phyloP scores from a whole-genome alignment of 2,113 vertebrate genomes.

The Oncorhynchus tshawytscha region DNA sequence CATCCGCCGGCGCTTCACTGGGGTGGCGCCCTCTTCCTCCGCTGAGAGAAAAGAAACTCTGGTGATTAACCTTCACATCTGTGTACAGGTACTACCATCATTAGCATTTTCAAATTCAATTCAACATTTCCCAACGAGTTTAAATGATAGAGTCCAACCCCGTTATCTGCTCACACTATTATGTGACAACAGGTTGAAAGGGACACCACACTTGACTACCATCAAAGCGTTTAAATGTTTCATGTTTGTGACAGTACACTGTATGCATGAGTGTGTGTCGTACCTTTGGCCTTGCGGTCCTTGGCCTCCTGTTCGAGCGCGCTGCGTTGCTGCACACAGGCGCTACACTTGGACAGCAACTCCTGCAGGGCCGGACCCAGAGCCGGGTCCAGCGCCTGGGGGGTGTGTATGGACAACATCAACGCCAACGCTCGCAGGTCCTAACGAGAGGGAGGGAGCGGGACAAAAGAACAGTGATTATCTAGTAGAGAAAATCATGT shows the following conservation, averaged over 20 bases:
- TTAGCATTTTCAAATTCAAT: too few relatives aligned
- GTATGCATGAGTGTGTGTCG: not conserved
- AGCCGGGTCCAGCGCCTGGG: constrained; percentile 86
- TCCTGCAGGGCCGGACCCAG: constrained; percentile 92
- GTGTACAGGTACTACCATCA: too few relatives aligned
- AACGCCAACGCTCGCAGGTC: constrained; percentile 91
- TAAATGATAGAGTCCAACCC: too few relatives aligned
- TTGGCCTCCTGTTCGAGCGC: constrained; percentile 91
- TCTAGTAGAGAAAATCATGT: not conserved
- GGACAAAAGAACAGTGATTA: not conserved
- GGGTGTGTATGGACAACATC: constrained; percentile 91
- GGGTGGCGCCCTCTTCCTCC: constrained; percentile 94
- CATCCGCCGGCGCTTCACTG: constrained; percentile 89
- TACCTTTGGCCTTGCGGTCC: constrained; percentile 93
- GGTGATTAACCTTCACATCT: too few relatives aligned
- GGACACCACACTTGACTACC: not conserved
- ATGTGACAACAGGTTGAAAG: not conserved
- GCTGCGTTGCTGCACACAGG: constrained; percentile 89
- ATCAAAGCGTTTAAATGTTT: not conserved
- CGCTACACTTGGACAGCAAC: constrained; percentile 85
- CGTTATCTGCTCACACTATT: too few relatives aligned
- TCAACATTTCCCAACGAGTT: too few relatives aligned
- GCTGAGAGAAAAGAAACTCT: constrained; percentile 28
- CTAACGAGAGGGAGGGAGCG: constrained; percentile 61
- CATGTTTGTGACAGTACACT: not conserved